phyloP scores from a whole-genome alignment of 2,113 vertebrate genomes.

The Nothobranchius kuhntae region DNA sequence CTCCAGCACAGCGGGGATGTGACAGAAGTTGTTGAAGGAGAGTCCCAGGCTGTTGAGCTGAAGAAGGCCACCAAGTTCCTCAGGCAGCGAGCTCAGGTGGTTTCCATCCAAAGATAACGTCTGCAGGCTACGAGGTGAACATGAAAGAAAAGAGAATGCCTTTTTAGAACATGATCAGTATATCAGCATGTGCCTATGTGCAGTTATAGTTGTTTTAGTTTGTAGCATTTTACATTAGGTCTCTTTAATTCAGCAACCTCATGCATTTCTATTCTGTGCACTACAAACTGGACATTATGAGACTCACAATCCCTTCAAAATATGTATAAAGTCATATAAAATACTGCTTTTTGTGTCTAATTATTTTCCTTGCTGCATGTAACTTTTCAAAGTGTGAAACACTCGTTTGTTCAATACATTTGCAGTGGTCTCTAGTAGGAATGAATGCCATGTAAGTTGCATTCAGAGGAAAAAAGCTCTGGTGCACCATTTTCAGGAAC shows the following conservation, averaged over 20 bases:
- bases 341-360: too few species aligned
- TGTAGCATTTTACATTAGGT: constrained; percentile 4
- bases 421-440: too few species aligned
- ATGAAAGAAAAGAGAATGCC: constrained; percentile 30
- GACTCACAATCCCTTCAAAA: too few species aligned
- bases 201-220: not conserved
- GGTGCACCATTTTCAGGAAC: too few species aligned
- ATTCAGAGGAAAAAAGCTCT: too few species aligned
- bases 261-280: too few species aligned
- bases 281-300: too few species aligned
- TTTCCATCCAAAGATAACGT: constrained; percentile 94
- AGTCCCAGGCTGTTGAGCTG: constrained; percentile 90
- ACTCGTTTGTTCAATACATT: too few species aligned
- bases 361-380: too few species aligned
- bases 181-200: constrained; percentile 11
- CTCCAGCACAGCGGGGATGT: constrained; percentile 86
- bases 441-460: too few species aligned
- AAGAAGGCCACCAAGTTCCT: constrained; percentile 86
- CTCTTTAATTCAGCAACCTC: not conserved
- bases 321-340: too few species aligned
- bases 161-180: constrained; percentile 10
- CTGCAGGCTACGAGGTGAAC: constrained; percentile 82
- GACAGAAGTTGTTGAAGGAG: constrained; percentile 91
- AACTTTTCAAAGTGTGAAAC: too few species aligned
- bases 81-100: constrained; percentile 85